phyloP scores from a whole-genome alignment of 2,888 invertebrate species.

The Ischnus inquisitorius region DNA sequence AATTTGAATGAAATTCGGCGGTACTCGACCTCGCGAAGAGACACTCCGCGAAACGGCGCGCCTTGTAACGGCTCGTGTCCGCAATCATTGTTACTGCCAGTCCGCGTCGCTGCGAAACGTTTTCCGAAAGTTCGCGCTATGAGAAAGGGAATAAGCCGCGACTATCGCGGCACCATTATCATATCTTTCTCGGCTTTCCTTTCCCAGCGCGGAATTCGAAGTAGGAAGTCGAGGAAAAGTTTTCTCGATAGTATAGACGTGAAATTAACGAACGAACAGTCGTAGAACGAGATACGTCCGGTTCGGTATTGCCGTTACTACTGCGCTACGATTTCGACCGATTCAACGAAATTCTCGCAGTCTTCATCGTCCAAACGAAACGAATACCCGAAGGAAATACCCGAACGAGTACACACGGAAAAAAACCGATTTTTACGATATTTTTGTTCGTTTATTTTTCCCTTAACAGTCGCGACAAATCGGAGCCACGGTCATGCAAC shows the following conservation, averaged over 20 bases:
- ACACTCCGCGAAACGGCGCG: no score
- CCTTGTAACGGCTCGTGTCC: conserved; percentile 1
- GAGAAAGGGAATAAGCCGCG: conserved; percentile 16
- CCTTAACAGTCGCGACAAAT: background rate
- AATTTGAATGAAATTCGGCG: background rate
- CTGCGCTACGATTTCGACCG: conserved; percentile 4
- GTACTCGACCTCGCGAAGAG: background rate
- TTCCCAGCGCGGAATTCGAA: background rate
- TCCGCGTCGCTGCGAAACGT: conserved; percentile 15
- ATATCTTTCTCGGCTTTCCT: conserved; percentile 24
- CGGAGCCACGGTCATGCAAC: background rate
- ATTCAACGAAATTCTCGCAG: conserved; percentile 16
- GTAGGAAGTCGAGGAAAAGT: conserved; percentile 22
- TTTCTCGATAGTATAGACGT: background rate
- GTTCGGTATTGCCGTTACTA: background rate
- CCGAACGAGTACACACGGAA: background rate
- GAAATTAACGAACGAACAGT: conserved; percentile 7
- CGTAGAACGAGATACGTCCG: background rate
- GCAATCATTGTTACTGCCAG: conserved; percentile 6
- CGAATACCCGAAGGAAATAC: conserved; percentile 15
- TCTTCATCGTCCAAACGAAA: conserved; percentile 15
- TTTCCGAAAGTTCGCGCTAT: conserved; percentile 25
- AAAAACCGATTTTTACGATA: background rate
- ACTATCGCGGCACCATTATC: conserved; percentile 4
- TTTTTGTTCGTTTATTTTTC: background rate